These are phyloP conservation scores for Cygnus buccinator DNA, from an alignment of 2,113 vertebrate species.

Conservation along the genomic window DNA sequence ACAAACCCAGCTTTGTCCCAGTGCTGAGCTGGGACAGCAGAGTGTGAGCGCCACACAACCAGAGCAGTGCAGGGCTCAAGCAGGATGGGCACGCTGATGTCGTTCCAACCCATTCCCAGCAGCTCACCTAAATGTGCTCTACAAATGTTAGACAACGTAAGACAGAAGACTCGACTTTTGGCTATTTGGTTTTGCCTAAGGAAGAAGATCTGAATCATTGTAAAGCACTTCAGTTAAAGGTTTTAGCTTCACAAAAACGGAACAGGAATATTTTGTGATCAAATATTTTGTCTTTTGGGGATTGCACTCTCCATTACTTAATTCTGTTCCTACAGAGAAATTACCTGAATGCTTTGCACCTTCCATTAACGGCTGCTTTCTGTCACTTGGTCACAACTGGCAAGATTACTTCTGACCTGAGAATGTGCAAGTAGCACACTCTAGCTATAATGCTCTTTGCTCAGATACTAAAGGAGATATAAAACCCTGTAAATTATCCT, in stretches of 20 bases:
- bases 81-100: background rate
- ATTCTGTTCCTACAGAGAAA: background rate
- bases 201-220: background rate
- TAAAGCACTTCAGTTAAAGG: background rate
- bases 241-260: background rate
- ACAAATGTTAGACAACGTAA: background rate
- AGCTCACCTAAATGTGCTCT: background rate
- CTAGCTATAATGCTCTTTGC: background rate
- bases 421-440: background rate
- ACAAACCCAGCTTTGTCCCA: background rate
- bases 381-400: background rate
- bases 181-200: background rate
- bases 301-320: too few relatives aligned
- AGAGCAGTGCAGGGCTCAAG: background rate
- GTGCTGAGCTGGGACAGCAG: accelerated
- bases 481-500: background rate
- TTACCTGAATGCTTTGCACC: background rate
- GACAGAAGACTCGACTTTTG: background rate
- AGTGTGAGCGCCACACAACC: background rate
- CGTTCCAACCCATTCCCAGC: background rate
- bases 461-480: background rate
- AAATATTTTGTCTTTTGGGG: background rate
- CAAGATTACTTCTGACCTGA: background rate
- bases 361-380: background rate
- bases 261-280: background rate